Percentiles rank a stretch among this genome's conserved stretches.
Conservation (phyloP, 2,888 invertebrate genomes). For the Masnerella sp. region DNA sequence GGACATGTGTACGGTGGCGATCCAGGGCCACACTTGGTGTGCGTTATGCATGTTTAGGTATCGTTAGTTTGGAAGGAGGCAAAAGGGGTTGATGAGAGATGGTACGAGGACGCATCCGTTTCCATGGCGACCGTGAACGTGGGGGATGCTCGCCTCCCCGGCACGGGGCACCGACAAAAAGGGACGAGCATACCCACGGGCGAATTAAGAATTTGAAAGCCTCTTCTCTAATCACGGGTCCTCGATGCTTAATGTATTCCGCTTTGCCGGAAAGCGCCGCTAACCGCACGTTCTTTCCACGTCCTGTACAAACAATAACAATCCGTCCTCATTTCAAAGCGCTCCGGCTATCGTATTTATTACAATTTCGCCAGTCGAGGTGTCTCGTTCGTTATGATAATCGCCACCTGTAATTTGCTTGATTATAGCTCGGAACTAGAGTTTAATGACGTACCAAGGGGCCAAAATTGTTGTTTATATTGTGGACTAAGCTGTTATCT, state of each 20-base stretch:
- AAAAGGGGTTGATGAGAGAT: slow-evolving; percentile 57
- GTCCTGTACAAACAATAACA: slow-evolving; percentile 10
- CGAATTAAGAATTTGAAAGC: slow-evolving; percentile 62
- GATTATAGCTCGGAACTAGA: no score
- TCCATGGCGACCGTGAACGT: slow-evolving; percentile 57
- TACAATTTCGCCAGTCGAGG: slow-evolving; percentile 25
- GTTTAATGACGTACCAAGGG: background rate
- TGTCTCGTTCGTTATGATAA: slow-evolving; percentile 30
- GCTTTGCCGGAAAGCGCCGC: slow-evolving; percentile 15
- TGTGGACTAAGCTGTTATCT: no score
- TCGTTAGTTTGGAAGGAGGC: slow-evolving; percentile 51
- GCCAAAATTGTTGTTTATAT: slow-evolving; percentile 3
- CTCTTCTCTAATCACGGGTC: slow-evolving; percentile 59
- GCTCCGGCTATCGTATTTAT: slow-evolving; percentile 2
- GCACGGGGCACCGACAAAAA: slow-evolving; percentile 48
- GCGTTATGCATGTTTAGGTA: slow-evolving; percentile 45
- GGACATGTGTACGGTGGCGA: slow-evolving; percentile 52
- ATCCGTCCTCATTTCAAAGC: slow-evolving; percentile 16
- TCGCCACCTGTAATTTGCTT: slow-evolving; percentile 1
- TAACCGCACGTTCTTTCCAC: slow-evolving; percentile 24
- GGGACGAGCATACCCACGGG: slow-evolving; percentile 45
- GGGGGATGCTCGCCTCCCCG: slow-evolving; percentile 39
- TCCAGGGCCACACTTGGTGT: no score
- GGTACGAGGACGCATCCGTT: slow-evolving; percentile 60
- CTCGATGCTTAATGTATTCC: slow-evolving; percentile 48